phyloP scores from a whole-genome alignment of 2,888 invertebrate genomes.

The Criorhina ranunculi region DNA sequence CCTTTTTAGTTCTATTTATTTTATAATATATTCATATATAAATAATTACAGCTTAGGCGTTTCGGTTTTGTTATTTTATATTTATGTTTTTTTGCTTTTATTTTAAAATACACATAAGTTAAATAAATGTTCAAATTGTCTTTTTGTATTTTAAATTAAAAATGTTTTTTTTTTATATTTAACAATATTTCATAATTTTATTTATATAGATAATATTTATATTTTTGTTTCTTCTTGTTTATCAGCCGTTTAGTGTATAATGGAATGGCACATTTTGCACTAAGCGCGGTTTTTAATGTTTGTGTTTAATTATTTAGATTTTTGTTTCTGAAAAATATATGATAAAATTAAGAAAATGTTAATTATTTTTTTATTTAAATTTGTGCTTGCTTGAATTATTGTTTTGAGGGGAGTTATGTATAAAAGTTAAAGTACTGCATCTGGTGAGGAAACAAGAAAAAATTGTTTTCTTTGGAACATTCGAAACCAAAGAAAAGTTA shows the following conservation, averaged over 20 bases:
- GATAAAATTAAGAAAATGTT: constrained; percentile 29
- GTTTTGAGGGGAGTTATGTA: constrained; percentile 12
- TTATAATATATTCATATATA: constrained; percentile 73
- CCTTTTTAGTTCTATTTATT: constrained; percentile 45
- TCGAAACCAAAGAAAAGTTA: constrained; percentile 27
- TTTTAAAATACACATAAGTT: constrained; percentile 50
- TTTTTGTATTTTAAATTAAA: constrained; percentile 42
- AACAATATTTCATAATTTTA: constrained; percentile 44
- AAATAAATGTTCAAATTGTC: constrained; percentile 52
- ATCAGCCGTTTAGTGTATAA: constrained; percentile 67
- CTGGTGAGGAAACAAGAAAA: constrained; percentile 12
- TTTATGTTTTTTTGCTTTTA: constrained; percentile 24
- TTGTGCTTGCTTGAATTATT: constrained; percentile 53
- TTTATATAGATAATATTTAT: constrained; percentile 49
- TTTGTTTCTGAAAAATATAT: constrained; percentile 23
- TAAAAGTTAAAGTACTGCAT: constrained; percentile 22
- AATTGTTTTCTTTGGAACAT: not conserved
- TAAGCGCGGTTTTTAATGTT: constrained; percentile 49
- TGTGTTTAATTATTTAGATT: not conserved
- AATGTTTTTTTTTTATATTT: constrained; percentile 51
- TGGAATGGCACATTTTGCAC: constrained; percentile 72
- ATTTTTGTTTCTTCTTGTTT: constrained; percentile 37
- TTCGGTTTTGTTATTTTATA: constrained; percentile 61
- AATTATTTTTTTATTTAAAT: constrained; percentile 35
- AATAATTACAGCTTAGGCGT: constrained; percentile 76